Conservation (phyloP, 2,113 vertebrate genomes). For the Eubucco bourcierii region DNA sequence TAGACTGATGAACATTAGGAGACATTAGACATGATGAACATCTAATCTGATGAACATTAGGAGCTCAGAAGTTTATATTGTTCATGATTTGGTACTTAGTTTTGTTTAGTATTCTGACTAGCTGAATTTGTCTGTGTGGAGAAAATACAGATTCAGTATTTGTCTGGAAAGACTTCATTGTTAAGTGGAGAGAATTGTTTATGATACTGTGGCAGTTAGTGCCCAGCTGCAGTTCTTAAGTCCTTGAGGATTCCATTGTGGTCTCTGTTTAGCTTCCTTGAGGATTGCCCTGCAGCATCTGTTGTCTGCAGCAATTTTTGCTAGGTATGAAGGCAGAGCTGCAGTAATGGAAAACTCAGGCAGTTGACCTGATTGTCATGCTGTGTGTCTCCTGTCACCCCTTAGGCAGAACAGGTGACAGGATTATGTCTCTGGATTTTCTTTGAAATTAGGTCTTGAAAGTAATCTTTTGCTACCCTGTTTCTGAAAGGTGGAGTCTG, state of each 20-base stretch:
- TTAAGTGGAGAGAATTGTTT: background rate
- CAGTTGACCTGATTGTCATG: background rate
- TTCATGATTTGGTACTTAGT: background rate
- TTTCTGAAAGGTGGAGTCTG: conserved; percentile 52
- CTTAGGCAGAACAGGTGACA: background rate
- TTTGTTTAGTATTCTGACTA: background rate
- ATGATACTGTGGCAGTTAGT: background rate
- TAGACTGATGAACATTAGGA: too few species aligned
- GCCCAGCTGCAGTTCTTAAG: background rate
- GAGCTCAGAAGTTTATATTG: background rate
- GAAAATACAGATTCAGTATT: background rate
- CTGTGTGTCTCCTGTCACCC: background rate
- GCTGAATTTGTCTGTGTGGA: background rate
- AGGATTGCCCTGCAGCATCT: background rate
- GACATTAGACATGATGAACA: too few species aligned
- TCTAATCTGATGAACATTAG: rapidly evolving
- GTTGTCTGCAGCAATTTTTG: background rate
- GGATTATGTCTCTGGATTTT: background rate
- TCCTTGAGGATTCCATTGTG: background rate
- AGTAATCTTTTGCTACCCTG: background rate
- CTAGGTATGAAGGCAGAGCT: background rate
- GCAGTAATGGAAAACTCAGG: background rate
- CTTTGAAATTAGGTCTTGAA: background rate
- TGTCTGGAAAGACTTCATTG: background rate
- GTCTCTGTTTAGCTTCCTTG: background rate